Conservation (phyloP, 1,140 invertebrate species). For the Drosophila nigrodunni region DNA sequence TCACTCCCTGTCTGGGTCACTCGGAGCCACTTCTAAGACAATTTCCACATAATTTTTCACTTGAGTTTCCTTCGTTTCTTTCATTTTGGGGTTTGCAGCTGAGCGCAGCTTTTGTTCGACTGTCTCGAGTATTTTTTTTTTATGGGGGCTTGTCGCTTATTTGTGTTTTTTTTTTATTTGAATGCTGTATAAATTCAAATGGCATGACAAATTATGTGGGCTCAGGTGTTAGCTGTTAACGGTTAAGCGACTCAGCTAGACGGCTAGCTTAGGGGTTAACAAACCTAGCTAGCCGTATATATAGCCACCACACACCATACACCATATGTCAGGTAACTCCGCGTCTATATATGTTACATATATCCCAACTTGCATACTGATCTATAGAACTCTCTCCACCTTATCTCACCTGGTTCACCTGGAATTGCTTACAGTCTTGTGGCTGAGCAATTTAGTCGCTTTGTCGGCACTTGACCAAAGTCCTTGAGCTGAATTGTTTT, state of each 20-base stretch:
- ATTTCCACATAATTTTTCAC: conserved; percentile 63
- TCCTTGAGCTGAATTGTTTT: conserved; percentile 76
- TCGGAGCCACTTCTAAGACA: conserved; percentile 60
- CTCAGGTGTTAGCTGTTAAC: conserved; percentile 70
- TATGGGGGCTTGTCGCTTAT: conserved; percentile 65
- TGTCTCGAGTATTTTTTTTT: conserved; percentile 22
- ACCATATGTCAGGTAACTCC: conserved; percentile 26
- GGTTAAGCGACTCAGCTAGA: neutral
- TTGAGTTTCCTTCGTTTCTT: conserved; percentile 31
- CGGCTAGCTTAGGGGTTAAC: conserved; percentile 73
- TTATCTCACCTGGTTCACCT: neutral
- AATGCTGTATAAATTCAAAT: conserved; percentile 75
- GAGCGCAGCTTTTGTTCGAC: conserved; percentile 53
- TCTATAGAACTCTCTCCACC: neutral
- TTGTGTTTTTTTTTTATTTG: conserved; percentile 47
- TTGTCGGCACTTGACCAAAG: conserved; percentile 76
- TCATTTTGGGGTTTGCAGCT: conserved; percentile 71
- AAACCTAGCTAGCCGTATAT: conserved; percentile 46
- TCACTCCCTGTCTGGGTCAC: neutral
- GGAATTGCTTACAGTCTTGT: neutral
- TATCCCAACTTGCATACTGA: neutral
- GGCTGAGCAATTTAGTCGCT: conserved; percentile 37
- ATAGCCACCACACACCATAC: conserved; percentile 21
- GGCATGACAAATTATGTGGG: conserved; percentile 82
- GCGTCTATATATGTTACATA: neutral